These are phyloP conservation scores for Boloria selene DNA, from an alignment of 2,888 invertebrate species.

Conservation along the genomic window DNA sequence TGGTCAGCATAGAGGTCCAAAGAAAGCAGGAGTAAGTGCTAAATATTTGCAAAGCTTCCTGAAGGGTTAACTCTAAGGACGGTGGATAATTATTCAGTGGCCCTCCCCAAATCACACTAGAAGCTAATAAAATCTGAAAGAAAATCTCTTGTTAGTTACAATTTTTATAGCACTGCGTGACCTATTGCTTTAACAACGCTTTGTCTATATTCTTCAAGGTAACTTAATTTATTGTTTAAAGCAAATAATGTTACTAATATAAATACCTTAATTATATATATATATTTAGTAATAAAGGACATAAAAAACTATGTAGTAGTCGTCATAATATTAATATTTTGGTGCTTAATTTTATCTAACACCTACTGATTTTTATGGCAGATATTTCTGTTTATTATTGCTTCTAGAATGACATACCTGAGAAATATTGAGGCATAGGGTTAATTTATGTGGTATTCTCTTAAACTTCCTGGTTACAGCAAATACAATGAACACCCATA, in stretches of 20 bases:
- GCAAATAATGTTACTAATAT: no score
- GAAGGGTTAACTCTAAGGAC: constrained; percentile 86
- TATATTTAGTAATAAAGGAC: no score
- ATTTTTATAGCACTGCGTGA: no score
- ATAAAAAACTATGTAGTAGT: no score
- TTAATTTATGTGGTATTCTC: constrained; percentile 91
- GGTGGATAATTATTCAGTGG: constrained; percentile 75
- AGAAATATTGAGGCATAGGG: constrained; percentile 88
- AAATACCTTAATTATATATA: no score
- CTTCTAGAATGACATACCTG: constrained; percentile 82
- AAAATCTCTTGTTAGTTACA: neutral
- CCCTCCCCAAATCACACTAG: constrained; percentile 90
- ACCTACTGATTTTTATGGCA: no score
- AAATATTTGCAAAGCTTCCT: constrained; percentile 89
- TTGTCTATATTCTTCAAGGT: no score
- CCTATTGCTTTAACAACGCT: no score
- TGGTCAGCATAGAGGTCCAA: constrained; percentile 92
- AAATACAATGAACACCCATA: constrained; percentile 91
- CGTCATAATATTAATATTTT: no score
- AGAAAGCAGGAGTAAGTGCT: constrained; percentile 91
- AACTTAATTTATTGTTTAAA: no score
- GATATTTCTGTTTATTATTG: no score
- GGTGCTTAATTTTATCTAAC: no score
- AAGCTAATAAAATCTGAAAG: constrained; percentile 83
- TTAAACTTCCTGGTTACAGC: constrained; percentile 88